Percentiles rank a stretch among this genome's conserved stretches.
These are phyloP conservation scores for Hippocampus zosterae DNA, from an alignment of 2,113 vertebrate species.

Conservation along the genomic window DNA sequence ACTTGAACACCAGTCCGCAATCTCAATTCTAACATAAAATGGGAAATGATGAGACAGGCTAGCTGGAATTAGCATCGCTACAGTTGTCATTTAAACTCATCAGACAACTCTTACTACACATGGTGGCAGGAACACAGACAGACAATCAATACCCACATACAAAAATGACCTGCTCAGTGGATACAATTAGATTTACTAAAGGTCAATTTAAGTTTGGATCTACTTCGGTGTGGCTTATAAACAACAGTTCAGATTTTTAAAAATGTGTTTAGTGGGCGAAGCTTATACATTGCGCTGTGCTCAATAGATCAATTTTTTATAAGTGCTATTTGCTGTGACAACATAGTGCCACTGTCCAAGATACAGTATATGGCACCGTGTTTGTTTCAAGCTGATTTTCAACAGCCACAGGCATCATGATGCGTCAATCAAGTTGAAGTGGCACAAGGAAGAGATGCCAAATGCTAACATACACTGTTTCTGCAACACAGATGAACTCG, in stretches of 20 bases:
- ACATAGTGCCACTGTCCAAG: neutral
- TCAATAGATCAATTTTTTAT: neutral
- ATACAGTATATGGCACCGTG: neutral
- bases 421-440: neutral
- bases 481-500: neutral
- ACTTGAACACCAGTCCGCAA: neutral
- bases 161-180: neutral
- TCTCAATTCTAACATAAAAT: neutral
- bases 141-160: neutral
- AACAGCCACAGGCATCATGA: neutral
- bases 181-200: neutral
- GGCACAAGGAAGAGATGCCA: too few species aligned
- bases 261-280: neutral
- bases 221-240: neutral
- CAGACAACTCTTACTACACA: too few species aligned
- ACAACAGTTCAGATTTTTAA: neutral
- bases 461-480: neutral
- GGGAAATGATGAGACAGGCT: too few species aligned
- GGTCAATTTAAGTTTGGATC: neutral
- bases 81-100: neutral
- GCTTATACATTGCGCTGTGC: neutral
- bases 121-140: too few species aligned
- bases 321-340: neutral
- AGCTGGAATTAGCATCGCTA: neutral
- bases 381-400: neutral